Evolutionary conservation across 1,140 invertebrate genomes (phyloP), one percentile per base, ranked within the genome.

Genomic region (Ceratina japonica): DNA sequence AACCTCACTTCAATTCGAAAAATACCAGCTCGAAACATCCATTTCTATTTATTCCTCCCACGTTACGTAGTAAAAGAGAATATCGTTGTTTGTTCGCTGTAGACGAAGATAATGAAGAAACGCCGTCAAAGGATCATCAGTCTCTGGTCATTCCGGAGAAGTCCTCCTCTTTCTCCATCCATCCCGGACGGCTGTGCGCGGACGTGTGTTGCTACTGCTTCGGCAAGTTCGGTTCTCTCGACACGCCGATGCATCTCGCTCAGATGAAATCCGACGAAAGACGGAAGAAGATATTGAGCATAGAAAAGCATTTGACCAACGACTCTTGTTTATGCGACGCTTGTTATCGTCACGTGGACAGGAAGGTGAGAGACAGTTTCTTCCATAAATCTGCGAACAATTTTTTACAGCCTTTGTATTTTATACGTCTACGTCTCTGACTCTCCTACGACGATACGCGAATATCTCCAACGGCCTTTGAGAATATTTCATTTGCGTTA

Each of bases 291-390:
- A 96, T 97, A 56, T 90, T 97, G 79, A 94, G 94, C 63, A 94
- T 95, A 84, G 96, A 97, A 87, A 95, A 95, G 88, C 96, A 96
- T 86, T 91, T 97, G 13, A 96, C 95, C 0, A 94, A 95, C 66
- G 96, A 97, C 89, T 97, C 96, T 56, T 97, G 96, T 85, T 92
- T 97, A 24, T 97, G 96, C 89, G 96, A 97, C 89, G 96, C 96
- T 37, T 97, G 96, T 88, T 97, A 96, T 89, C 94, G 96, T 0
- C 96, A 96, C 88, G 95, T 97, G 27, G 96, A 97, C 90, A 93
- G 96, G 73, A 96, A 96, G 86, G 95, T 96, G 81, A 95, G 81
- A 95, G 54, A 59, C 12, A 20, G 8, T 66, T 2, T 8, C 16
- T 18, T n/a, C 16, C 12, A 22, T 15, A 16, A 7, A 27, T 10